Percentiles rank a stretch among this genome's conserved stretches.
phyloP scores from a whole-genome alignment of 2,113 vertebrate genomes.

The Laticauda laticaudata region DNA sequence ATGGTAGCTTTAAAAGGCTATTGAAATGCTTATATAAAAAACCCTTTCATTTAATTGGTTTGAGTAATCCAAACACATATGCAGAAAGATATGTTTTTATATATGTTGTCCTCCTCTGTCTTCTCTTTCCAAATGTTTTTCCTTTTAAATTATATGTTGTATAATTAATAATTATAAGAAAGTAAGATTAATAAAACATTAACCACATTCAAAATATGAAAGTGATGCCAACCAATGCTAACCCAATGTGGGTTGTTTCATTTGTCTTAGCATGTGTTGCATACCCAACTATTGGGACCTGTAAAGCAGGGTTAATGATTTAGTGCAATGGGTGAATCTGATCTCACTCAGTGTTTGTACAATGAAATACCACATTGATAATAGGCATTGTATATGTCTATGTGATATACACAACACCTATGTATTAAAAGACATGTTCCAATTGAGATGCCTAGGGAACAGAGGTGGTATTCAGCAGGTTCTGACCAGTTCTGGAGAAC shows the following conservation, averaged over 20 bases:
- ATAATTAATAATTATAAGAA: neutral
- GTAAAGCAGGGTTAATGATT: neutral
- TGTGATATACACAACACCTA: neutral
- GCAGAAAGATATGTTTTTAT: neutral
- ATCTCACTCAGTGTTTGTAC: neutral
- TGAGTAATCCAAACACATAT: neutral
- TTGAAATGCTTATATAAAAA: slow-evolving; percentile 16
- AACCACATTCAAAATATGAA: neutral
- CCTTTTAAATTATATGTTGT: neutral
- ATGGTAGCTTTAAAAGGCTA: neutral
- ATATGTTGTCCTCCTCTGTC: neutral
- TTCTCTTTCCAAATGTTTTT: neutral
- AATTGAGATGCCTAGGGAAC: neutral
- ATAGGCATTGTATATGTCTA: neutral
- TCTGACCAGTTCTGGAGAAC: too few relatives aligned
- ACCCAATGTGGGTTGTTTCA: neutral
- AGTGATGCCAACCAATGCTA: neutral
- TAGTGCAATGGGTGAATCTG: neutral
- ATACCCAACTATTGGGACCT: neutral
- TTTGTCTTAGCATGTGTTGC: neutral
- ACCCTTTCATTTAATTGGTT: neutral
- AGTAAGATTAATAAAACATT: neutral
- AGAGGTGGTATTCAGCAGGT: too few relatives aligned
- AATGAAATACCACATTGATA: neutral
- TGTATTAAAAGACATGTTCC: neutral